Evolutionary conservation across 2,113 vertebrate genomes (phyloP).

Genomic region (Muntiacus muntjak): DNA sequence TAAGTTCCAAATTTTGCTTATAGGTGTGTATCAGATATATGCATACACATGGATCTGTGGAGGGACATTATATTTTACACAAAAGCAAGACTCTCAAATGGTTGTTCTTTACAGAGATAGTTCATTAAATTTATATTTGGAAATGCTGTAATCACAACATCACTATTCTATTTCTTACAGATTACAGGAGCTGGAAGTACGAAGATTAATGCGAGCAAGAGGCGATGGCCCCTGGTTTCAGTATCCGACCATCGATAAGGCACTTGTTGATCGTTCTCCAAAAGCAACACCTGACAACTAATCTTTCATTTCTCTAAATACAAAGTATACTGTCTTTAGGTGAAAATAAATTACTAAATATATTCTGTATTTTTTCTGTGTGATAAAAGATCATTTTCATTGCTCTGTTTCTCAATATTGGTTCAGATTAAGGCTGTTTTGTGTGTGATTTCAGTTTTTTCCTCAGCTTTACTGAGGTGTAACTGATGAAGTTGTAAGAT

Average conservation of each 20-base stretch:
- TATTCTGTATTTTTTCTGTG: constrained; percentile 60
- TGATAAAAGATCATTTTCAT: background rate
- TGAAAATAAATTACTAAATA: constrained; percentile 73
- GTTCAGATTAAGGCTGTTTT: background rate
- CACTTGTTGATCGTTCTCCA: constrained; percentile 82
- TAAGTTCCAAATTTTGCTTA: background rate
- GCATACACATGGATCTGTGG: background rate
- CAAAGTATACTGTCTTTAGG: constrained; percentile 8
- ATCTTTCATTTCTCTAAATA: constrained; percentile 37
- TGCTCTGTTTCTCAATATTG: constrained; percentile 9
- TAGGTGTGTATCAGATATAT: background rate
- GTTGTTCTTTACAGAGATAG: background rate
- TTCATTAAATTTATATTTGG: background rate
- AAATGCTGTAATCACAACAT: background rate
- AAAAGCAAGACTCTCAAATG: background rate
- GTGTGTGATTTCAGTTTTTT: background rate
- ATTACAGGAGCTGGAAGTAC: constrained; percentile 82
- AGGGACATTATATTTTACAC: background rate
- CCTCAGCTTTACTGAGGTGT: background rate
- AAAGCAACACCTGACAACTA: constrained; percentile 91
- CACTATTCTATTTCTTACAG: constrained; percentile 73
- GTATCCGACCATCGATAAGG: constrained; percentile 81
- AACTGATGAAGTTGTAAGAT: background rate
- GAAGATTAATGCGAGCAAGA: constrained; percentile 86
- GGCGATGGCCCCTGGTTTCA: constrained; percentile 96